phyloP scores from a whole-genome alignment of 2,888 invertebrate genomes.

The Acrocera orbiculus region DNA sequence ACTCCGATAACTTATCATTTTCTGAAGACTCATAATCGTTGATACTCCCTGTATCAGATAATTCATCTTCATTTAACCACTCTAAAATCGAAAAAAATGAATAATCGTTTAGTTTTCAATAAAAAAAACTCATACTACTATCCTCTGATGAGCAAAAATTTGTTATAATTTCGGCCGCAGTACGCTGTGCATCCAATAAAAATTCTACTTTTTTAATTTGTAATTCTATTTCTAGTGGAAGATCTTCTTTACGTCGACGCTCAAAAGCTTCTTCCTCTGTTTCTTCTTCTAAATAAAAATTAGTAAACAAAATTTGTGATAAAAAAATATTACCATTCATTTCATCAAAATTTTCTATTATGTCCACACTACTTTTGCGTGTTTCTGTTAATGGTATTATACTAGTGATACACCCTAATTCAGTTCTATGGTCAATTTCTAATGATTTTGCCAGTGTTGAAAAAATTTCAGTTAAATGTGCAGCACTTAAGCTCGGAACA shows the following conservation, averaged over 20 bases:
- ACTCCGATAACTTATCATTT: constrained; percentile 12
- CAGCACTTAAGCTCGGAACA: constrained; percentile 33
- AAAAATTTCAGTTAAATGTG: constrained; percentile 35
- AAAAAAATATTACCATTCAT: not conserved
- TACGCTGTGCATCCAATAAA: constrained; percentile 47
- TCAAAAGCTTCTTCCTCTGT: constrained; percentile 18
- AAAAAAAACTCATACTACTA: constrained; percentile 34
- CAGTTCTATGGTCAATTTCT: constrained; percentile 35
- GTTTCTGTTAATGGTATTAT: constrained; percentile 27
- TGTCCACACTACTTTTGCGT: too few species aligned
- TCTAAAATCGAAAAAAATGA: constrained; percentile 12
- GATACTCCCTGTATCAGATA: constrained; percentile 31
- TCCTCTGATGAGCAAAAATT: constrained; percentile 44
- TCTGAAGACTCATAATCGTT: constrained; percentile 24
- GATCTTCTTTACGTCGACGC: constrained; percentile 19
- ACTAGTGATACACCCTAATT: constrained; percentile 35
- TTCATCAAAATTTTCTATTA: not conserved
- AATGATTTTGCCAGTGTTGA: constrained; percentile 36
- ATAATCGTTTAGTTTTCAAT: not conserved
- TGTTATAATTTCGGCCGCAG: constrained; percentile 50
- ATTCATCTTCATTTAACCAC: constrained; percentile 32
- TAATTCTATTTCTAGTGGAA: constrained; percentile 30
- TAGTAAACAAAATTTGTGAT: too few species aligned
- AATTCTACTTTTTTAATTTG: constrained; percentile 35
- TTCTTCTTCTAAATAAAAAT: constrained; percentile 16